Conservation (phyloP, 1,140 invertebrate species). For the Drosophila carrolli region DNA sequence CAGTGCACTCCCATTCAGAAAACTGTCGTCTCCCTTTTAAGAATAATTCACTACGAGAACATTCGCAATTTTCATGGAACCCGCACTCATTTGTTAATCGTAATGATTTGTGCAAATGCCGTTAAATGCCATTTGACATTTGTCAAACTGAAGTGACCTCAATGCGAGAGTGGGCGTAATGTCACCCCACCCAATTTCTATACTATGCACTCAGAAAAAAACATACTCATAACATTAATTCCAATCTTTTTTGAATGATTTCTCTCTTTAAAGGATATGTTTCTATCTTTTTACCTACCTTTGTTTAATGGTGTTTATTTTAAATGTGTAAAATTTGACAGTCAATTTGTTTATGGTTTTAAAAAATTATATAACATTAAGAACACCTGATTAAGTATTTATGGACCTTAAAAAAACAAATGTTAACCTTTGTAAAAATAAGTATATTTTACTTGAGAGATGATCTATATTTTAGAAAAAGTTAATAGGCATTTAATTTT, state of each 20-base stretch:
- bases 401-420: too few relatives aligned
- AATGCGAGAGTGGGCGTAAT: constrained; percentile 16
- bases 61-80: constrained; percentile 11
- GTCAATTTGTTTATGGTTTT: too few relatives aligned
- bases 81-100: constrained; percentile 71
- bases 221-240: not conserved
- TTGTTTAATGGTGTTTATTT: too few relatives aligned
- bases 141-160: constrained; percentile 46
- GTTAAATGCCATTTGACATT: constrained; percentile 78
- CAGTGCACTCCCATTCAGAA: constrained; percentile 29
- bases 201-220: constrained; percentile 6
- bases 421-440: not conserved
- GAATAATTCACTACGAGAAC: constrained; percentile 15
- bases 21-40: constrained; percentile 14
- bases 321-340: too few relatives aligned
- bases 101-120: constrained; percentile 80
- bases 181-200: not conserved
- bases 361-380: too few relatives aligned
- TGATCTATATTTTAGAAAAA: not conserved
- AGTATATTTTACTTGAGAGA: not conserved
- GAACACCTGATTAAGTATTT: too few relatives aligned
- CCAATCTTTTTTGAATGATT: not conserved
- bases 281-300: not conserved
- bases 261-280: not conserved
- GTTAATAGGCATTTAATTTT: not conserved